Percentiles rank a stretch among this genome's conserved stretches.
These are phyloP conservation scores for Choristoneura fumiferana DNA, from an alignment of 1,140 invertebrate species.

Conservation along the genomic window DNA sequence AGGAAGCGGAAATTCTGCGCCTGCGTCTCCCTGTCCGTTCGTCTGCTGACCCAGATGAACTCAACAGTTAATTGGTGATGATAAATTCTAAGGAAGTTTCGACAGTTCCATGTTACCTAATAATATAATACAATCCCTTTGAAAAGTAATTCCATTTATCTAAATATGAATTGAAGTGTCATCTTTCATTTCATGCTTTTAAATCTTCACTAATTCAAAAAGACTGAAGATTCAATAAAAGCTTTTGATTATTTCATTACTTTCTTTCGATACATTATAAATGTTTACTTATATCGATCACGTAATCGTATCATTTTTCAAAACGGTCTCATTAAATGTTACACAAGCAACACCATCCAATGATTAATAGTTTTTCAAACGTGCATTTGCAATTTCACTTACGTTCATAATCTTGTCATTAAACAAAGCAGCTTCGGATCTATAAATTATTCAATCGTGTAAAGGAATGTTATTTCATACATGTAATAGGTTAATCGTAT, in stretches of 20 bases:
- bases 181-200: slow-evolving; percentile 10
- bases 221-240: background rate
- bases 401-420: slow-evolving; percentile 20
- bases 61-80: slow-evolving; percentile 43
- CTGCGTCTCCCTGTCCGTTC: slow-evolving; percentile 38
- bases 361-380: slow-evolving; percentile 17
- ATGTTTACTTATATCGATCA: background rate
- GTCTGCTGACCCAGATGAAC: slow-evolving; percentile 45
- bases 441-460: slow-evolving; percentile 36
- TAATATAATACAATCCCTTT: slow-evolving; percentile 20
- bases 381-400: slow-evolving; percentile 22
- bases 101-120: slow-evolving; percentile 16
- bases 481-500: slow-evolving; percentile 45
- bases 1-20: slow-evolving; percentile 42
- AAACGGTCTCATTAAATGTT: slow-evolving; percentile 12
- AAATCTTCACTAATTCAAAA: background rate
- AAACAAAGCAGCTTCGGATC: slow-evolving; percentile 13
- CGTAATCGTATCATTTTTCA: slow-evolving; percentile 7
- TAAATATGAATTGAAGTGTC: background rate
- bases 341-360: slow-evolving; percentile 15
- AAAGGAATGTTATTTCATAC: slow-evolving; percentile 33
- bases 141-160: background rate
- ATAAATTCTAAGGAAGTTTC: slow-evolving; percentile 50
- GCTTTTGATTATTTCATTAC: background rate
- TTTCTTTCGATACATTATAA: background rate